Conservation (phyloP, 30 jellyfish, hydroid and myxozoan species). For the Hydra vulgaris region DNA sequence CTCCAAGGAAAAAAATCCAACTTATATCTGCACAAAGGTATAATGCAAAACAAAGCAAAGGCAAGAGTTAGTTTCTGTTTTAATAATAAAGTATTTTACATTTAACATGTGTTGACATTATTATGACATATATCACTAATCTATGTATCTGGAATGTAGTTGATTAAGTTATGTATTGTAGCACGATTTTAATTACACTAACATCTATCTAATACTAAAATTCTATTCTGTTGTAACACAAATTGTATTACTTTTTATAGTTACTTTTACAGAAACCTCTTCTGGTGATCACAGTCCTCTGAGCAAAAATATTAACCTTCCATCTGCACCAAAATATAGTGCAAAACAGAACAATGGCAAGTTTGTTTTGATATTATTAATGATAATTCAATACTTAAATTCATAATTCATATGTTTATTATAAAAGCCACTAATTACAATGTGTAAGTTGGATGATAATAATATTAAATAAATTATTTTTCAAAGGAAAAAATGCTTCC, state of each 20-base stretch:
- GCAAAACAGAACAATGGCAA: background rate
- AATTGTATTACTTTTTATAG: too few species aligned
- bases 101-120: background rate
- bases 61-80: background rate
- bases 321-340: background rate
- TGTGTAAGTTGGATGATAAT: background rate
- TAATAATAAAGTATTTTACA: too few species aligned
- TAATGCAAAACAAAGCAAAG: background rate
- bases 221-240: too few species aligned
- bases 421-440: background rate
- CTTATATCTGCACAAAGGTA: background rate
- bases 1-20: background rate
- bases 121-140: background rate
- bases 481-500: background rate
- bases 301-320: background rate
- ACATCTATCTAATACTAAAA: too few species aligned
- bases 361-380: background rate
- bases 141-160: too few species aligned
- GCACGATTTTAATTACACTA: too few species aligned
- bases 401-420: background rate
- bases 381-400: background rate
- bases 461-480: too few species aligned
- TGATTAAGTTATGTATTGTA: too few species aligned
- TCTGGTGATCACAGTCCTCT: background rate
- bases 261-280: background rate